Evolutionary conservation across 1,140 invertebrate genomes (phyloP).

Genomic region (Drosophila repleta): DNA sequence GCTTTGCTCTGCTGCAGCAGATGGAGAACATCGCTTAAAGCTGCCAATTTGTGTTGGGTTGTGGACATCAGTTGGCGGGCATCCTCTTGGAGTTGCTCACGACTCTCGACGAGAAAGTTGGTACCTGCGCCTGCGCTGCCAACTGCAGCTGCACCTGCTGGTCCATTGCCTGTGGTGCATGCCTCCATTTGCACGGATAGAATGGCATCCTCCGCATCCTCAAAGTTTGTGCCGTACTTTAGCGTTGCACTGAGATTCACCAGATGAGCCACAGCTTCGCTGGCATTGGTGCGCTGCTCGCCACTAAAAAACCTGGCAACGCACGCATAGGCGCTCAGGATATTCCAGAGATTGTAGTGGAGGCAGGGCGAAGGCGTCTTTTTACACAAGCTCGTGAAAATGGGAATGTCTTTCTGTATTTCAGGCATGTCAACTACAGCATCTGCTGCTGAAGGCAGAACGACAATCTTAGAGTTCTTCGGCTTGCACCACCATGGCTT

Average conservation of each 20-base stretch:
- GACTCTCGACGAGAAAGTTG: conserved; percentile 56
- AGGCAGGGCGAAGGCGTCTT: conserved; percentile 87
- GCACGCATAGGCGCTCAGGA: conserved; percentile 88
- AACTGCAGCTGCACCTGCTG: conserved; percentile 48
- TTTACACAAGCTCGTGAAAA: conserved; percentile 85
- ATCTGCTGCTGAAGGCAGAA: conserved; percentile 76
- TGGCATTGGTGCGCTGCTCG: conserved; percentile 86
- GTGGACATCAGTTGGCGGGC: conserved; percentile 64
- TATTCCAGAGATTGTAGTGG: conserved; percentile 89
- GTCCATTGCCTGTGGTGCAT: conserved; percentile 67
- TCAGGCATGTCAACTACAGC: conserved; percentile 37
- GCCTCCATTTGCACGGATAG: conserved; percentile 86
- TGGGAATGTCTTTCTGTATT: conserved; percentile 83
- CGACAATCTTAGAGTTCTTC: conserved; percentile 85
- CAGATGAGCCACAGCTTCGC: conserved; percentile 86
- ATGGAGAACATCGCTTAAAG: conserved; percentile 87
- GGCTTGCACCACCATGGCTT: conserved; percentile 89
- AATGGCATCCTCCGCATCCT: conserved; percentile 86
- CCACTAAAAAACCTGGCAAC: conserved; percentile 88
- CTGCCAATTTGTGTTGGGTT: conserved; percentile 71
- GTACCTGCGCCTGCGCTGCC: conserved; percentile 27
- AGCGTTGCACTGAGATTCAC: conserved; percentile 87
- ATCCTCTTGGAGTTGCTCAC: conserved; percentile 64
- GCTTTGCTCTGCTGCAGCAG: conserved; percentile 85
- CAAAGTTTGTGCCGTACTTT: conserved; percentile 86